A percentile compares a stretch with the other conserved stretches of the same genome.
Evolutionary conservation across 2,797 vertebrate genomes (phyloP).

Genomic region (Leuciscus waleckii): DNA sequence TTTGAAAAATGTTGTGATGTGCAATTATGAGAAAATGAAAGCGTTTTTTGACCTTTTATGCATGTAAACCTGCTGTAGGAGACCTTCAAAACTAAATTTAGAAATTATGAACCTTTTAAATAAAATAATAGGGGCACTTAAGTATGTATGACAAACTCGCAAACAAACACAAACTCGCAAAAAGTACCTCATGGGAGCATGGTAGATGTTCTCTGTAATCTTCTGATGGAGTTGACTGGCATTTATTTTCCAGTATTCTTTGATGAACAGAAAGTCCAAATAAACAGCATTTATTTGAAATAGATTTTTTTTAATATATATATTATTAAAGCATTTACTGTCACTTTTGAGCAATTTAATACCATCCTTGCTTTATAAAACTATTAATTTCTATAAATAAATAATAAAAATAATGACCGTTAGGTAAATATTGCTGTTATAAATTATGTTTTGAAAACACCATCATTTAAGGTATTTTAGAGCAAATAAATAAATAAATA

Average conservation of each 20-base stretch:
- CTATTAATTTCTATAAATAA: neutral
- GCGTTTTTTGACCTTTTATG: too few species aligned
- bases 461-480: neutral
- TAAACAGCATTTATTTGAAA: too few species aligned
- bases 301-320: too few species aligned
- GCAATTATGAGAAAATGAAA: too few species aligned
- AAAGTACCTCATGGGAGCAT: slow-evolving; percentile 83
- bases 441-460: neutral
- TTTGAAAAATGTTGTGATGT: too few species aligned
- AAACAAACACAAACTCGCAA: neutral
- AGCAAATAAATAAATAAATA: neutral
- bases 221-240: slow-evolving; percentile 90
- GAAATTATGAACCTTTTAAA: too few species aligned
- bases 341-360: neutral
- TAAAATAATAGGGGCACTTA: neutral
- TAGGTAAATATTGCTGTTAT: neutral
- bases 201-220: slow-evolving; percentile 85
- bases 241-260: too few species aligned
- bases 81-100: too few species aligned
- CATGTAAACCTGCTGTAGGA: too few species aligned
- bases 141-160: neutral
- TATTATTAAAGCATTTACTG: neutral
- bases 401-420: too few species aligned
- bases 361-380: neutral
- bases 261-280: too few species aligned